phyloP scores from a whole-genome alignment of 2,113 vertebrate genomes.

The Rhodinocichla rosea region DNA sequence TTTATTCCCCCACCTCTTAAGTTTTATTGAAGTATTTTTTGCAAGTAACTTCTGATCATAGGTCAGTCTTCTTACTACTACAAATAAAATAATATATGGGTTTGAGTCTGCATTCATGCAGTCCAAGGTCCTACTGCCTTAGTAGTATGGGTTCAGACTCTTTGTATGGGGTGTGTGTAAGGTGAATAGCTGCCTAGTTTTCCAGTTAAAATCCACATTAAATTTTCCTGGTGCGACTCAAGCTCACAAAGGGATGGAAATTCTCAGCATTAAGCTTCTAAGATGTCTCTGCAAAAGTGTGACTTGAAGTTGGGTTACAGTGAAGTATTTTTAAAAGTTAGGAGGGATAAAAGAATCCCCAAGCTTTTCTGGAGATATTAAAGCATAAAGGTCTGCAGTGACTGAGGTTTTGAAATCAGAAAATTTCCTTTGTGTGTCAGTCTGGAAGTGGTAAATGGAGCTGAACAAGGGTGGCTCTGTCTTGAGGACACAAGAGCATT shows the following conservation, averaged over 20 bases:
- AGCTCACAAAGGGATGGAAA: not conserved
- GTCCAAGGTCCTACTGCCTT: not conserved
- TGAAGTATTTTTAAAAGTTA: not conserved
- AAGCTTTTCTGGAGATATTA: not conserved
- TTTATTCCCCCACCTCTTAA: rapidly evolving
- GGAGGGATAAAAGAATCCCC: not conserved
- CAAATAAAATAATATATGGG: not conserved
- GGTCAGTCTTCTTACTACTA: not conserved
- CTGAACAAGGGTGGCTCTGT: not conserved
- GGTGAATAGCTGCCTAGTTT: not conserved
- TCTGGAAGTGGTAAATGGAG: not conserved
- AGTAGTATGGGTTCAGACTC: not conserved
- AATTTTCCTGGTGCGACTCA: not conserved
- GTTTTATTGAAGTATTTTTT: not conserved
- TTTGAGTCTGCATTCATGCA: not conserved
- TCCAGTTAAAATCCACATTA: not conserved
- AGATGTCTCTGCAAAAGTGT: not conserved
- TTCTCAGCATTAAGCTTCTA: not conserved
- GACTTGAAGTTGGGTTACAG: not conserved
- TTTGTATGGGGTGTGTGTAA: not conserved
- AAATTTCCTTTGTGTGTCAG: not conserved
- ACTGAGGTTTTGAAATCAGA: not conserved
- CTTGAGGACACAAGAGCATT: not conserved
- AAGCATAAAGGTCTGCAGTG: not conserved
- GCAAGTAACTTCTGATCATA: not conserved